Percentiles rank a stretch among this genome's conserved stretches.
phyloP scores from a whole-genome alignment of 2,797 vertebrate species.

The Sebastes matsubarae region DNA sequence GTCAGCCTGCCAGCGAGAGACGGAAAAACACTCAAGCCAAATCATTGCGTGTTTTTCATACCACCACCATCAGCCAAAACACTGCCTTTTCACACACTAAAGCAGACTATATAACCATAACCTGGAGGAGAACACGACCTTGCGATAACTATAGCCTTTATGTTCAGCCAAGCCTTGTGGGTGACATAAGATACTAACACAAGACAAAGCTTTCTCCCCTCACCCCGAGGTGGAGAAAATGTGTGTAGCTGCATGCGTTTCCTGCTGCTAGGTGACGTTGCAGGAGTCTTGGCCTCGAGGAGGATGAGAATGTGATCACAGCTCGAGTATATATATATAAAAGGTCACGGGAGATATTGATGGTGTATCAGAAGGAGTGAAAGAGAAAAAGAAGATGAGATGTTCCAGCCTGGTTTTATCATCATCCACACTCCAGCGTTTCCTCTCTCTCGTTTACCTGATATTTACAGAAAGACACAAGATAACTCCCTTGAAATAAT shows the following conservation, averaged over 20 bases:
- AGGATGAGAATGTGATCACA: conserved; percentile 55
- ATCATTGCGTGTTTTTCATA: conserved; percentile 46
- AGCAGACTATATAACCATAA: conserved; percentile 15
- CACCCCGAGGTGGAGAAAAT: not conserved
- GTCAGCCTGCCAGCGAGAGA: conserved; percentile 8
- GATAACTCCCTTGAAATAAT: conserved; percentile 40
- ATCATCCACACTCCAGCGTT: conserved; percentile 1
- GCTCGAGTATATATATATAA: conserved; percentile 34
- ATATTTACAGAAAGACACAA: conserved; percentile 37
- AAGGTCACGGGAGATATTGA: conserved; percentile 42
- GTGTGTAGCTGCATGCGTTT: conserved; percentile 25
- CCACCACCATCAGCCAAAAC: conserved; percentile 45
- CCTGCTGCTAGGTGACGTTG: conserved; percentile 18
- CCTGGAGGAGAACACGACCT: conserved; percentile 10
- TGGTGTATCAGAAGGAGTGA: not conserved
- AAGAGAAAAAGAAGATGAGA: not conserved
- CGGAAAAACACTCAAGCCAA: conserved; percentile 41
- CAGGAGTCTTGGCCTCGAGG: conserved; percentile 30
- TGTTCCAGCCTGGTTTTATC: conserved; percentile 42
- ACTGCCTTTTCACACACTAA: conserved; percentile 32
- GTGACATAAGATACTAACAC: conserved; percentile 56
- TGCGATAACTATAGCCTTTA: conserved; percentile 42
- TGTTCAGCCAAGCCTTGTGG: conserved; percentile 54
- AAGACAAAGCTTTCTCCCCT: conserved; percentile 41
- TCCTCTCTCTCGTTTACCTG: conserved; percentile 9